Conservation (phyloP, 2,888 invertebrate genomes). For the Tetanocera ferruginea region DNA sequence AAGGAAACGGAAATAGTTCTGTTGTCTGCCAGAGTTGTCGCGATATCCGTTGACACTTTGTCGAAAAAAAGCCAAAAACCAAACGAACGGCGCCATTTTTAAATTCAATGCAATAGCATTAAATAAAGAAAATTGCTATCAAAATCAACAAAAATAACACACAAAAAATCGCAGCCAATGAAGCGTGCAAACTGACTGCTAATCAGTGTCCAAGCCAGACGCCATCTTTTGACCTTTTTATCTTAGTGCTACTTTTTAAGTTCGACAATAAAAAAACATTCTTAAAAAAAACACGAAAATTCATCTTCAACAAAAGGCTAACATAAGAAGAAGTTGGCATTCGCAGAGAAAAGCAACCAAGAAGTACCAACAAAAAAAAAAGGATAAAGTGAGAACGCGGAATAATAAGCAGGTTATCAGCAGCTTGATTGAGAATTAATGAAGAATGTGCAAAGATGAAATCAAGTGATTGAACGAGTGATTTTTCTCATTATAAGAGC, state of each 20-base stretch:
- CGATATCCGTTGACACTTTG: constrained; percentile 34
- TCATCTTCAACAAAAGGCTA: background rate
- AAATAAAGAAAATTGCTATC: background rate
- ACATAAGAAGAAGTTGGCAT: background rate
- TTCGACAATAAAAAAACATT: background rate
- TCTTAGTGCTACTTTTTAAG: background rate
- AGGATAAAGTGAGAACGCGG: background rate
- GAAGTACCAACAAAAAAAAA: background rate
- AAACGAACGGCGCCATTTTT: background rate
- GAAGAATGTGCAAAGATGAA: constrained; percentile 17
- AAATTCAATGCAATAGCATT: background rate
- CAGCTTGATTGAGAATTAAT: constrained; percentile 30
- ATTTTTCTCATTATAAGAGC: background rate
- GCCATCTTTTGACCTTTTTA: constrained; percentile 25
- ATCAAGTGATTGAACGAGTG: constrained; percentile 15
- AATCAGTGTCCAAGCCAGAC: constrained; percentile 37
- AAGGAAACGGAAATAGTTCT: constrained; percentile 28
- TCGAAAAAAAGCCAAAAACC: background rate
- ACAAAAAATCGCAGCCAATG: background rate
- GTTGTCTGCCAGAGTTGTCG: constrained; percentile 28
- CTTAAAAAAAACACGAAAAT: too few species aligned
- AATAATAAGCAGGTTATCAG: background rate
- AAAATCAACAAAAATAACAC: background rate
- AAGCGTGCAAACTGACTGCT: constrained; percentile 38
- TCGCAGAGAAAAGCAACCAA: background rate